Base-by-base conservation (phyloP, 2,888 invertebrate species). In the Dolichopus griseipennis region DNA sequence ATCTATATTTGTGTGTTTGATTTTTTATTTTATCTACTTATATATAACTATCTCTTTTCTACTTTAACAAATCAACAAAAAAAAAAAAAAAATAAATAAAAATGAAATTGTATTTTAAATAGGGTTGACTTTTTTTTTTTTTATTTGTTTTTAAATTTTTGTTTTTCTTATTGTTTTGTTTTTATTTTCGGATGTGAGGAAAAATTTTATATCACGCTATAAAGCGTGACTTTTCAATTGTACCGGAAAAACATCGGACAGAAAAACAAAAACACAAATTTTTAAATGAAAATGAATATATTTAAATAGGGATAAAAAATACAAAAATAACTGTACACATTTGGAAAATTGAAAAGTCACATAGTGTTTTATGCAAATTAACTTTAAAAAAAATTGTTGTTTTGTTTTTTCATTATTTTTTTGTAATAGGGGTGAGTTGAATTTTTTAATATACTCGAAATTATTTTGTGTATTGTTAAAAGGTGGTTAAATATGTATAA, bases 181-280 rank as follows among this genome's bases (percentile, higher is more conserved):
- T n/a, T 27, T 27, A 27, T 27, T 27, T 27, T 27, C 5, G 15
- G 52, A n/a, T 52, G n/a, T n/a, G 52, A 52, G 41, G 15, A 18
- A 52, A 18, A n/a, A 18, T 52, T 52, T 52, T 52, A 18, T 52
- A 52, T 52, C 52, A 52, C 52, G 52, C 52, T 52, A 52, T 52
- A 52, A 52, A 52, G 52, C 52, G 52, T 52, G 52, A 52, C 52
- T 52, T 52, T 52, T 52, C 52, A 52, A 52, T 52, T 52, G 52
- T 52, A 52, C 52, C 52, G 52, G 52, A 52, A 52, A 52, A 52
- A 52, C 52, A 52, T 52, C 18, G 52, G 18, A 18, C 9, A 52
- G 18, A 18, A 52, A 52, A 52, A 52, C 43, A 43, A 43, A 43
- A 43, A 9, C 7, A 43, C 43, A 43, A 52, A 52, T 18, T 52